Base-by-base conservation (phyloP, 1,140 invertebrate species). In the Hylaeus volcanicus region DNA sequence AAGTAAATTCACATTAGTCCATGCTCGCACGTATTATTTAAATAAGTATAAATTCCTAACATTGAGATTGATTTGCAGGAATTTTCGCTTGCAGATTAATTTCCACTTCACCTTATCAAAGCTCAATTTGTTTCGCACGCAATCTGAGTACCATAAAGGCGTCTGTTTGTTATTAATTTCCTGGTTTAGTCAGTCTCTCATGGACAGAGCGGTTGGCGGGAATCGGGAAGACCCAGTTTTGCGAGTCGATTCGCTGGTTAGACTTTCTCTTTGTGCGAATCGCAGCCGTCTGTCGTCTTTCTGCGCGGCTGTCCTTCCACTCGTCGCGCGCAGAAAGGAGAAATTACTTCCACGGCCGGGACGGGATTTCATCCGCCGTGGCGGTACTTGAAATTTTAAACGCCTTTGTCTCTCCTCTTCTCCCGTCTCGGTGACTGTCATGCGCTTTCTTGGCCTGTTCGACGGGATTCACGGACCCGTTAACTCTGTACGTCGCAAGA, bases 331-430 rank as follows among this genome's bases (percentile, higher is more conserved):
- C 69, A 58, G 60, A 74, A 70, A 74, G 43, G 60, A 69, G 48
- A 56, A 83, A 83, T 80, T 69, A 45, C 64, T 43, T 80, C 74
- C 58, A 56, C 80, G 26, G 64, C 60, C 26, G 43, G 26, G 14
- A 55, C 8, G 63, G 55, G 58, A 73, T 65, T 48, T 37, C 41
- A 73, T 79, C 73, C 64, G n/a, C 71, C 60, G 65, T 39, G 39
- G 64, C 72, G 66, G 77, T 43, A 37, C 12, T 64, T 73, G 81
- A 83, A 83, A 74, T 70, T 83, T 83, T 83, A 74, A 83, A 80
- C 56, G 71, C 58, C 58, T 83, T 83, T 80, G 70, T 69, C 77
- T 72, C 56, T 45, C 8, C 63, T 45, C 48, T 37, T 69, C 77
- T 72, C 56, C 43, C 8, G 69, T 45, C 48, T 37, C 9, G 37